Conservation (phyloP, 1,140 invertebrate species). For the Zaprionus africanus region DNA sequence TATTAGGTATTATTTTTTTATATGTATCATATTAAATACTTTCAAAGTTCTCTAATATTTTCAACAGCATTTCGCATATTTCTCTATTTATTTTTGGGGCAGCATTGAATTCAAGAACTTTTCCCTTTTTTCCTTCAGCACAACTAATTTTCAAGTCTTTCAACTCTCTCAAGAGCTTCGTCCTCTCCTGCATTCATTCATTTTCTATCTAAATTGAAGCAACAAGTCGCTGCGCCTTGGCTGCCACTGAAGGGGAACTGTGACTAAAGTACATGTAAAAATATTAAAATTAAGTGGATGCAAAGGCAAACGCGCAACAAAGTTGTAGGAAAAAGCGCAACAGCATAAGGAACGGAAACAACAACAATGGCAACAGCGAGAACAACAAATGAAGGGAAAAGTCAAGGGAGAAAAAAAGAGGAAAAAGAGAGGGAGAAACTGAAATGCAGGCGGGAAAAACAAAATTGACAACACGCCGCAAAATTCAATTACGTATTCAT, state of each 20-base stretch:
- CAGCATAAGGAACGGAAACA: constrained; percentile 42
- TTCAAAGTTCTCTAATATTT: neutral
- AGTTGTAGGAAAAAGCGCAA: constrained; percentile 61
- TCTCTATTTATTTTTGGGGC: too few species aligned
- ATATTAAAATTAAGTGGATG: constrained; percentile 67
- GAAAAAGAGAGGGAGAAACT: neutral
- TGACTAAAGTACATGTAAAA: constrained; percentile 39
- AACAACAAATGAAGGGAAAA: constrained; percentile 8
- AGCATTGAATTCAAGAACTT: neutral
- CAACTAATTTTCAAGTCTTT: neutral
- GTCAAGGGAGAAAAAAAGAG: constrained; percentile 5
- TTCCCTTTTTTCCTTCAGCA: neutral
- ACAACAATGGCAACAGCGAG: constrained; percentile 4
- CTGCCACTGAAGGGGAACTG: neutral
- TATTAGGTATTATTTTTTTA: neutral
- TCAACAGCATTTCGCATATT: too few species aligned
- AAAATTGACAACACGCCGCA: constrained; percentile 80
- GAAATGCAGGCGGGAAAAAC: constrained; percentile 74
- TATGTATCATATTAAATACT: neutral
- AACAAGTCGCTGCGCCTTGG: constrained; percentile 29
- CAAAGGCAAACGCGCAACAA: constrained; percentile 57
- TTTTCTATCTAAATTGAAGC: constrained; percentile 17
- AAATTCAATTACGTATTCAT: constrained; percentile 81
- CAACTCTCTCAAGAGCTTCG: too few species aligned
- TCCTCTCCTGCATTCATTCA: neutral